phyloP scores from a whole-genome alignment of 30 jellyfish, hydroid and myxozoan genomes.

The Nemopilema nomurai region DNA sequence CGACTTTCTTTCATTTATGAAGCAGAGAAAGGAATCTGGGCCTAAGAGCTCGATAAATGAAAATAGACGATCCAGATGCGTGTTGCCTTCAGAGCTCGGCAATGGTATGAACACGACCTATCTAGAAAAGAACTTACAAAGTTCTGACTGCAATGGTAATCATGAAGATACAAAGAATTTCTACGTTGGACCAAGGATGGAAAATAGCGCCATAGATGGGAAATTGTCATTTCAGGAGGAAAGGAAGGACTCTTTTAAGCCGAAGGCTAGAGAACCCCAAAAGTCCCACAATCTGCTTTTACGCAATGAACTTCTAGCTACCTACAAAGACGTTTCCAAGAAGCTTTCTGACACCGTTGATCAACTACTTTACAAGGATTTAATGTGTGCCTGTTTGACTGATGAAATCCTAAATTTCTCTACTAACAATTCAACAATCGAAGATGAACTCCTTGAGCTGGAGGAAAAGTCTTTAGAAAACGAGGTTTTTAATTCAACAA shows the following conservation, averaged over 20 bases:
- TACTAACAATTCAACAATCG: conserved; percentile 31
- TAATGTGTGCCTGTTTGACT: conserved; percentile 53
- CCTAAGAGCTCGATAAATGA: background rate
- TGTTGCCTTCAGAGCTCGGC: background rate
- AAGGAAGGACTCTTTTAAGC: background rate
- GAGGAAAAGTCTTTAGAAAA: conserved; percentile 31
- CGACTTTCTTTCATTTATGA: background rate
- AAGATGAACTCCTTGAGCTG: conserved; percentile 44
- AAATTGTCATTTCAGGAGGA: background rate
- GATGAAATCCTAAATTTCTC: conserved; percentile 54
- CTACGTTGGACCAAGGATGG: background rate
- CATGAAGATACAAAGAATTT: background rate
- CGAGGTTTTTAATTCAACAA: conserved; percentile 32
- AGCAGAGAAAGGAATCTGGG: background rate
- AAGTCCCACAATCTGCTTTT: conserved; percentile 9
- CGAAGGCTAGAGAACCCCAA: conserved; percentile 3
- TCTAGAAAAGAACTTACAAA: background rate
- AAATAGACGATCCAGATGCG: background rate
- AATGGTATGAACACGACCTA: background rate
- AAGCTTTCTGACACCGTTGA: conserved; percentile 51
- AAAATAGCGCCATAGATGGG: background rate
- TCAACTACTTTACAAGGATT: conserved; percentile 44
- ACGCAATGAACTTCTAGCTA: conserved; percentile 18
- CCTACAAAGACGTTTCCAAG: conserved; percentile 14
- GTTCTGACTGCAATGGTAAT: background rate